Conservation (phyloP, 2,113 vertebrate species). For the Campylomormyrus tamandua region DNA sequence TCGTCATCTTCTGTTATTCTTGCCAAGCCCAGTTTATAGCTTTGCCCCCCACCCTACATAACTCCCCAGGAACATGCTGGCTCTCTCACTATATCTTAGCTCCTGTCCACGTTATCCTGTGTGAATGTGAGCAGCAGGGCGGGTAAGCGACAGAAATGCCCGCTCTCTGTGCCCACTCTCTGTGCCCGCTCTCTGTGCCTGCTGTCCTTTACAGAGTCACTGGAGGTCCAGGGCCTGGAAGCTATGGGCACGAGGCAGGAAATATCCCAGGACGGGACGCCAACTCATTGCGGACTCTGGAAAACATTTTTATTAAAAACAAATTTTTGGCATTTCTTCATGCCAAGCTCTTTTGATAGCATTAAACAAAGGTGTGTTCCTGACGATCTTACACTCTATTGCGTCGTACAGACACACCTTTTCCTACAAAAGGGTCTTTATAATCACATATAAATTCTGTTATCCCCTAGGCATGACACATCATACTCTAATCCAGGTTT, state of each 20-base stretch:
- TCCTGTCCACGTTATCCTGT: neutral
- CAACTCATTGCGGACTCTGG: neutral
- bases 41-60: neutral
- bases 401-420: neutral
- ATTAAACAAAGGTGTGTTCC: neutral
- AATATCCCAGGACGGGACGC: neutral
- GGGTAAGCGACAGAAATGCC: neutral
- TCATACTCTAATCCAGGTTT: neutral
- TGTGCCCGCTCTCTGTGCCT: neutral
- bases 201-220: neutral
- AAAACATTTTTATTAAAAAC: neutral
- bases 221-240: neutral
- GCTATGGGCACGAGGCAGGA: neutral
- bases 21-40: neutral
- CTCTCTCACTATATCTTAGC: neutral
- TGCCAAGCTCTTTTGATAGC: neutral
- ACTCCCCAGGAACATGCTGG: neutral
- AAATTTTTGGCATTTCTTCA: neutral
- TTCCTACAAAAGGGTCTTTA: neutral
- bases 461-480: neutral
- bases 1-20: conserved; percentile 33
- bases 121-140: neutral
- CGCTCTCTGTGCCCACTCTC: neutral
- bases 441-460: neutral
- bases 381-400: neutral